Percentiles rank a stretch among this genome's conserved stretches.
These are phyloP conservation scores for Trissolcus japonicus DNA, from an alignment of 2,888 invertebrate genomes.

Conservation along the genomic window DNA sequence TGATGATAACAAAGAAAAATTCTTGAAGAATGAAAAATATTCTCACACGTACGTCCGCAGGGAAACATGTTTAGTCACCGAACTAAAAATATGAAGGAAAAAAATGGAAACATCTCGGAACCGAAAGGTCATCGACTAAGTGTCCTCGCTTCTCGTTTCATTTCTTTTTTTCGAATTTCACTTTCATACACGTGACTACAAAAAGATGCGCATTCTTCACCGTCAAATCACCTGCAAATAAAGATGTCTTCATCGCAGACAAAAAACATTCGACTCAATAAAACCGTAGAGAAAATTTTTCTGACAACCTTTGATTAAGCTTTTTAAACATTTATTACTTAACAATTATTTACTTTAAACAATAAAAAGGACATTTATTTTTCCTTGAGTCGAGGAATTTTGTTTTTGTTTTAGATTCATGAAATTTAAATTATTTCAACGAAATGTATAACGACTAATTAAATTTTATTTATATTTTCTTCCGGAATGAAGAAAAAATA, in stretches of 20 bases:
- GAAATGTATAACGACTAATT: no score
- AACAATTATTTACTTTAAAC: no score
- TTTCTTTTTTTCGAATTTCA: conserved; percentile 48
- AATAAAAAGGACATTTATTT: no score
- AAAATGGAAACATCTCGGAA: conserved; percentile 37
- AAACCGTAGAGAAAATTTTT: not conserved
- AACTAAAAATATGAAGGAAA: conserved; percentile 21
- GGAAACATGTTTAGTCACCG: not conserved
- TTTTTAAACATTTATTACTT: no score
- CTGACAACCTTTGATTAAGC: no score
- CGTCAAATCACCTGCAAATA: conserved; percentile 22
- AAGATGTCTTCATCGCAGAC: conserved; percentile 3
- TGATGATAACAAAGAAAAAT: no score
- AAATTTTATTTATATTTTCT: conserved; percentile 11
- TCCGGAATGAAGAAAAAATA: conserved; percentile 27
- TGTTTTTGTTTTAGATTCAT: no score
- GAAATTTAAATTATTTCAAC: no score
- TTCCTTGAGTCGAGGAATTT: no score
- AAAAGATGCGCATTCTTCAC: conserved; percentile 54
- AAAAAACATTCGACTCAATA: conserved; percentile 18
- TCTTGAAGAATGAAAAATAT: no score
- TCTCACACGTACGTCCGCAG: no score
- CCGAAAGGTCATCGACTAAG: conserved; percentile 63
- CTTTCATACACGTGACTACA: conserved; percentile 41
- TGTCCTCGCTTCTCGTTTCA: conserved; percentile 57